Evolutionary conservation across 2,888 invertebrate species (phyloP).

Genomic region (Magallana nippona): DNA sequence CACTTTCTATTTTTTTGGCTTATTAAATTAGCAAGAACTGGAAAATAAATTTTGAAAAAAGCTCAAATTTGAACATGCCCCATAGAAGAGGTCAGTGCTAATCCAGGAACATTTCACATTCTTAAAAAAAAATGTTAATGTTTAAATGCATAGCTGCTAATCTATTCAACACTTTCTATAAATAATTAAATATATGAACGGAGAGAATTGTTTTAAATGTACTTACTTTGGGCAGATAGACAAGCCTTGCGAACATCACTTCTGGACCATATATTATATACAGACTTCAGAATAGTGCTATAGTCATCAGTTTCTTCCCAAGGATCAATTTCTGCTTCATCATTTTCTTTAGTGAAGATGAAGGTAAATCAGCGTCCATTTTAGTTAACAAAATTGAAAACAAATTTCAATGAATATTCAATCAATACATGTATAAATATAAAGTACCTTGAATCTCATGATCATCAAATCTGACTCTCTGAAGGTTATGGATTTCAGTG

Average conservation of each 20-base stretch:
- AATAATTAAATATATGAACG: too few species aligned
- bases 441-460: conserved; percentile 41
- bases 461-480: conserved; percentile 43
- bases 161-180: too few species aligned
- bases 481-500: conserved; percentile 36
- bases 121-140: too few species aligned
- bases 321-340: conserved; percentile 47
- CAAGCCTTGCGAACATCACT: conserved; percentile 43
- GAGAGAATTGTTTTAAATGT: not conserved
- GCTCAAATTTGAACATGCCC: too few species aligned
- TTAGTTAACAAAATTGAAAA: not conserved
- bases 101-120: too few species aligned
- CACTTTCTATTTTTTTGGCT: too few species aligned
- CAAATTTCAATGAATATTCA: not conserved
- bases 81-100: too few species aligned
- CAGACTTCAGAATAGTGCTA: conserved; percentile 45
- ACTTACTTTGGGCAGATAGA: conserved; percentile 42
- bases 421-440: not conserved
- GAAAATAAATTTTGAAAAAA: too few species aligned
- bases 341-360: conserved; percentile 39
- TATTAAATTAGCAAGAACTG: too few species aligned
- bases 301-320: conserved; percentile 49
- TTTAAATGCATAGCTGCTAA: too few species aligned
- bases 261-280: conserved; percentile 46
- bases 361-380: too few species aligned